These are phyloP conservation scores for Cygnus buccinator DNA, from an alignment of 2,113 vertebrate species.

Conservation along the genomic window DNA sequence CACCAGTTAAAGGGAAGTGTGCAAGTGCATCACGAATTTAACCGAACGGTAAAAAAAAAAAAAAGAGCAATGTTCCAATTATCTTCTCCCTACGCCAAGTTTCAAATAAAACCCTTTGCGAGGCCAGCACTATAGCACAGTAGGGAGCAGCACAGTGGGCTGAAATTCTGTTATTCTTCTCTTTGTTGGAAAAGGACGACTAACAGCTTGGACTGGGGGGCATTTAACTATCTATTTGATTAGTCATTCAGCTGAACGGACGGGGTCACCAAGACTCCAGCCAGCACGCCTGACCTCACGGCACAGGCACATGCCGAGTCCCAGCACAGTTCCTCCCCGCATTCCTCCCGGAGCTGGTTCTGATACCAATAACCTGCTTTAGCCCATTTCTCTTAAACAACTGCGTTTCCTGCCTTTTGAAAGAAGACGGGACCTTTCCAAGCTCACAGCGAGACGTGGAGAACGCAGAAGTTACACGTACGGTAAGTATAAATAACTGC, in stretches of 20 bases:
- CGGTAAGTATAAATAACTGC: not conserved
- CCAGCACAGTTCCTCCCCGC: not conserved
- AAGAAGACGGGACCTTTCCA: not conserved
- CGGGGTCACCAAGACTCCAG: constrained; percentile 15
- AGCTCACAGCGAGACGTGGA: not conserved
- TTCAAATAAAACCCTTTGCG: constrained; percentile 10
- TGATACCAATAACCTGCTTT: not conserved
- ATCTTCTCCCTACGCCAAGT: not conserved
- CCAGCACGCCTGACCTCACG: not conserved
- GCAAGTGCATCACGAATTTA: constrained; percentile 49
- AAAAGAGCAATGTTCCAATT: constrained; percentile 54
- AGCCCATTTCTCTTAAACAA: not conserved
- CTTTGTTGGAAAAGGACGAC: constrained; percentile 12
- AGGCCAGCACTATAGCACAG: constrained; percentile 48
- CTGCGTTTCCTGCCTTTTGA: not conserved
- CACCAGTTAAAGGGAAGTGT: not conserved
- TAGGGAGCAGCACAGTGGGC: constrained; percentile 42
- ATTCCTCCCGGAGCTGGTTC: not conserved
- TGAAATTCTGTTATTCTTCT: constrained; percentile 51
- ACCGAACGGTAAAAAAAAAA: not conserved
- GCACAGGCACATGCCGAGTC: not conserved
- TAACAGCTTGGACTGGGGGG: constrained; percentile 39
- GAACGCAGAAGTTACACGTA: rapidly evolving
- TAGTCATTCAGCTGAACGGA: constrained; percentile 14
- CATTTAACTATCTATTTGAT: constrained; percentile 58